Base-by-base conservation (phyloP, 2,113 vertebrate species). In the Bos taurus region DNA sequence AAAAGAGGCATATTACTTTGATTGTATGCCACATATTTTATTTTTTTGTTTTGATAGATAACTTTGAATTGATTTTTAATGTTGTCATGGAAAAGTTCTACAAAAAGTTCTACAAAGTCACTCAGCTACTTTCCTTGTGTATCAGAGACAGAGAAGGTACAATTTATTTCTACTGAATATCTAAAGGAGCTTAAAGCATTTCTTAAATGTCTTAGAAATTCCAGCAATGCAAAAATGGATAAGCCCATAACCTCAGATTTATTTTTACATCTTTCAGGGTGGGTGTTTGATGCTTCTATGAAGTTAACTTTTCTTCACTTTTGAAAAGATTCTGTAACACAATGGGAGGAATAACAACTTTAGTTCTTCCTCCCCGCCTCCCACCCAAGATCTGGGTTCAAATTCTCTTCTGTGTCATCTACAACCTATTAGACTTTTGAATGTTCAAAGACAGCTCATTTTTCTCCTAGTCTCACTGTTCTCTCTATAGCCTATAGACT, bases 301-400 rank as follows among this genome's bases (percentile, higher is more conserved):
- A 60, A 9, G 6, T 62, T 52, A 26, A 36, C 2, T 54, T 94
- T 93, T 84, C 48, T 86, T 89, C 21, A 5, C 30, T 67, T 81
- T 81, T 92, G 43, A 95, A 74, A 90, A 67, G 11, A 25, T 82
- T 78, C 33, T 90, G 17, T 71, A 71, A 80, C 11, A 52, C 43
- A 74, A 57, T 16, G 3, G 6, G 90, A 94, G 12, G 9, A 43
- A 71, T 6, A 30, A 78, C 7, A 50, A 67, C 28, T 88, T 91
- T n/a, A 81, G 2, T 7, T 36, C 2, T 3, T 1, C 43, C 7
- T 40, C 54, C 2, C 5, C 0, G 0, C 0, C n/a, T 5, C 2
- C n/a, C 1, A 0, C 1, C 3, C n/a, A 6, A 88, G 6, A 60
- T 36, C 19, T 33, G 13, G 28, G 6, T 92, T 92, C 25, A 90